Conservation (phyloP, 2,113 vertebrate species). For the Urocolius indicus region DNA sequence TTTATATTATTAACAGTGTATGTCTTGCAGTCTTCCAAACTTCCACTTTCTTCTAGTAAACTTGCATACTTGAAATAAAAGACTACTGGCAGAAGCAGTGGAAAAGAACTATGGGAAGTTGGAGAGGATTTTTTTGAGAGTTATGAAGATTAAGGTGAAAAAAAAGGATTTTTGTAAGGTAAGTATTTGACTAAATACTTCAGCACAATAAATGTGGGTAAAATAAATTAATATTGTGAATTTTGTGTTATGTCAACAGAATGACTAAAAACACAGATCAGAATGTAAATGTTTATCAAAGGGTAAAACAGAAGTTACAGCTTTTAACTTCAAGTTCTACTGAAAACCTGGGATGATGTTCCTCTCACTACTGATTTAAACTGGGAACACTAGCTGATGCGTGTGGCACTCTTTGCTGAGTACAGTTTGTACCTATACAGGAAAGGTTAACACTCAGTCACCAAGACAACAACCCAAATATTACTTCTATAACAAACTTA, state of each 20-base stretch:
- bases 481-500: constrained; percentile 22
- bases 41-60: not conserved
- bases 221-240: not conserved
- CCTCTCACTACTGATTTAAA: not conserved
- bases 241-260: not conserved
- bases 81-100: not conserved
- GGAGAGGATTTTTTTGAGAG: not conserved
- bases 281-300: not conserved
- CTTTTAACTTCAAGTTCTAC: not conserved
- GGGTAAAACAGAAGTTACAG: not conserved
- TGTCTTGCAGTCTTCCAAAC: not conserved
- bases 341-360: not conserved
- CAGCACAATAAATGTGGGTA: not conserved
- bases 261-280: not conserved
- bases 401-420: not conserved
- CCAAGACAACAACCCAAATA: constrained; percentile 60
- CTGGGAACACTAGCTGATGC: not conserved
- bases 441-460: constrained; percentile 23
- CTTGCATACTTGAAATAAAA: not conserved
- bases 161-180: rapidly evolving
- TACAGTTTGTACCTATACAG: constrained; percentile 42
- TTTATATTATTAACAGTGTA: not conserved
- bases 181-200: not conserved
- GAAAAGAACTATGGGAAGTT: not conserved
- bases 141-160: not conserved